phyloP scores from a whole-genome alignment of 2,113 vertebrate genomes.

The Nettapus auritus region DNA sequence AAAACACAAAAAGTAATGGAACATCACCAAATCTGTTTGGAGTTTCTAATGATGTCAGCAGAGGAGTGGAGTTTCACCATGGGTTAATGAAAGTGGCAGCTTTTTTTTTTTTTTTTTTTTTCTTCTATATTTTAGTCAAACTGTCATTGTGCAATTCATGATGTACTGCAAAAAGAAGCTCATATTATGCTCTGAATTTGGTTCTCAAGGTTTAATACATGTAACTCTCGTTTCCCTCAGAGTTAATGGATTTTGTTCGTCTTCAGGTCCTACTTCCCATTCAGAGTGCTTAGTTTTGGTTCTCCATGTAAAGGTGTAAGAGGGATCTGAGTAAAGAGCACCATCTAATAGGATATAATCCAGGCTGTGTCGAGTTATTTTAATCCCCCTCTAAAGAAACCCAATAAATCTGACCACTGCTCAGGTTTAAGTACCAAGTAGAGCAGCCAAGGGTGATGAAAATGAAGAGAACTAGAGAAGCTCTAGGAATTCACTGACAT shows the following conservation, averaged over 20 bases:
- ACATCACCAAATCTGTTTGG: background rate
- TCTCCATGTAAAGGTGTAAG: accelerated
- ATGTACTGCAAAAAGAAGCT: accelerated
- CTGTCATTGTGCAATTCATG: background rate
- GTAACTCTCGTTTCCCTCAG: background rate
- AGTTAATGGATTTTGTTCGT: background rate
- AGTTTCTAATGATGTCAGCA: background rate
- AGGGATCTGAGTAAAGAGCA: background rate
- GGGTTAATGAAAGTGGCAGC: background rate
- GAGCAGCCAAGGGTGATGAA: conserved; percentile 8
- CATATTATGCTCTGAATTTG: background rate
- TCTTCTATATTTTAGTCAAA: background rate
- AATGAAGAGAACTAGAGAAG: conserved; percentile 6
- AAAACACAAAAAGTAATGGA: background rate
- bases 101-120: accelerated
- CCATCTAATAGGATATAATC: background rate
- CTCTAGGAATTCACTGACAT: background rate
- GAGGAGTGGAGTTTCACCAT: background rate
- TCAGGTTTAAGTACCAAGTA: conserved; percentile 9
- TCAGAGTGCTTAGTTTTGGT: background rate
- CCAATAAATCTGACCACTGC: conserved; percentile 9
- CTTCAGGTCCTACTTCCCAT: background rate
- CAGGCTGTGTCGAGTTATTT: background rate
- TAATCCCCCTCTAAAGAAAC: background rate
- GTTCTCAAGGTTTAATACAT: background rate